Base-by-base conservation (phyloP, 2,888 invertebrate genomes). In the Platycheirus albimanus region DNA sequence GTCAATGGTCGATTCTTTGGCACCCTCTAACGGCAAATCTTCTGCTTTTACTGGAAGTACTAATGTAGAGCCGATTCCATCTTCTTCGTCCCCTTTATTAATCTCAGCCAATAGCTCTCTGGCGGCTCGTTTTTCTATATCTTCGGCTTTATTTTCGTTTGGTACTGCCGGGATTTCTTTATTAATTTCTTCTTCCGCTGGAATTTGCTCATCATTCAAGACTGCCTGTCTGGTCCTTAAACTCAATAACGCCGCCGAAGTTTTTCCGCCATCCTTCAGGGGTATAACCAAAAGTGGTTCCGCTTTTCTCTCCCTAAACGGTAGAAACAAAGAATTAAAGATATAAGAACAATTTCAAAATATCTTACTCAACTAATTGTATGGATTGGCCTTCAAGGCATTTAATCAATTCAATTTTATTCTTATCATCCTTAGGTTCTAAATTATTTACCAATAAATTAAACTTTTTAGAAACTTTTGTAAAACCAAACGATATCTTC, bases 401-500 rank as follows among this genome's bases (percentile, higher is more conserved):
- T 87, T 96, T 95, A 71, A 96, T 95, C 54, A 94, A 93, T 87
- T 96, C 95, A 7, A 90, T 86, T 86, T 92, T 93, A 86, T 92
- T 92, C 72, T 36, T 45, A 10, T 93, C 93, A 69, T 92, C 91
- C 56, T 90, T 89, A n/a, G 86, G 85, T 86, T 88, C 86, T 56
- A 67, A 61, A 79, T 88, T 88, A 33, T 56, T 84, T 2, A 86
- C 64, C 43, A 92, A 86, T 8, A 93, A 86, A 71, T 89, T 90
- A 5, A 92, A 85, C 87, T 93, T 94, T 86, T 93, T 94, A 4
- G 90, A 88, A 0, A 93, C 92, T 92, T 96, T 96, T 86, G 92
- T 93, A 91, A 96, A 96, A 54, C 95, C 94, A 89, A 96, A 96
- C 0, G 96, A 96, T 88, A 96, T 94, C 89, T 96, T 96, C 86